phyloP scores from a whole-genome alignment of 2,113 vertebrate genomes.

The Ardeotis arabs region DNA sequence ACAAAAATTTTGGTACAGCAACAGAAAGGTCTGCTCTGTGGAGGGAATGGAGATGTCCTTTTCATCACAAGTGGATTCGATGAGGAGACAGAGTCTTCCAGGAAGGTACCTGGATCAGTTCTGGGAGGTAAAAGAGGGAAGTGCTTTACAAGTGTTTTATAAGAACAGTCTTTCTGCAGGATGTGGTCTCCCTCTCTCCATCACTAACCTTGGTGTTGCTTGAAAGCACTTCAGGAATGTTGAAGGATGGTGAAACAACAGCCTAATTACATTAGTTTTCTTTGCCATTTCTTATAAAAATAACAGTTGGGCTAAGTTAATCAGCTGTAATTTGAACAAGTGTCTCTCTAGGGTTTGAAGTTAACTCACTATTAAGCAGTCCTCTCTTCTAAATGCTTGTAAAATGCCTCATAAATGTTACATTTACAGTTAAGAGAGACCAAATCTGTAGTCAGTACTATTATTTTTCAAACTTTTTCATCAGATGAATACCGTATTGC shows the following conservation, averaged over 20 bases:
- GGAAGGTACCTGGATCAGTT: background rate
- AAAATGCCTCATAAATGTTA: background rate
- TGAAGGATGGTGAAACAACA: background rate
- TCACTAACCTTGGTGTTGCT: background rate
- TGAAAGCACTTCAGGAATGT: background rate
- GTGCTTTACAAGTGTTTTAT: background rate
- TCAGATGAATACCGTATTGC: rapidly evolving
- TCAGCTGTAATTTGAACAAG: background rate
- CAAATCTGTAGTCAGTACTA: background rate
- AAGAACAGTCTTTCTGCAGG: background rate
- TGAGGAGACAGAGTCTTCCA: background rate
- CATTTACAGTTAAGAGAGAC: background rate
- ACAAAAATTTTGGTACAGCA: background rate
- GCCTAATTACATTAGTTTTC: background rate
- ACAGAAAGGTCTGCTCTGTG: background rate
- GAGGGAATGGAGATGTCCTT: background rate
- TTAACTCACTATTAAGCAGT: background rate
- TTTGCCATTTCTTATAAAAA: background rate
- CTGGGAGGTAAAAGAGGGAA: background rate
- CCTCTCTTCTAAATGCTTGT: background rate
- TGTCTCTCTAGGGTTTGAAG: background rate
- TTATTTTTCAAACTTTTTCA: background rate
- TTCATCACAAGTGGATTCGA: background rate
- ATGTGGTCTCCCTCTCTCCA: background rate
- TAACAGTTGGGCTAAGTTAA: background rate